Conservation (phyloP, 2,888 invertebrate species). For the Drosophila nr. fundita region DNA sequence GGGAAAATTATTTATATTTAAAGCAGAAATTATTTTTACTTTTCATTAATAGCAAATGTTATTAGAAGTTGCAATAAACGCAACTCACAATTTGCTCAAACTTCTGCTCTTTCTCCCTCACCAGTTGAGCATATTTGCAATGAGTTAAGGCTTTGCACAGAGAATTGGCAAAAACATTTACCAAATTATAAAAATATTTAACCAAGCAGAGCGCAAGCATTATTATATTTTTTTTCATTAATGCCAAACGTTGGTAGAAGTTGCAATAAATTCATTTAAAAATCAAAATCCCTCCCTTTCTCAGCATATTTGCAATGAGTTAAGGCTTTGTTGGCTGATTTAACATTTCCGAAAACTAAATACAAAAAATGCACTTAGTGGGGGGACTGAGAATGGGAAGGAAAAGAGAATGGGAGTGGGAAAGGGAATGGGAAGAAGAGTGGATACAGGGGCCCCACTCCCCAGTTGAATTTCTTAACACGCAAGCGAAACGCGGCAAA, state of each 20-base stretch:
- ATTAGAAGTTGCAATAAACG: not conserved
- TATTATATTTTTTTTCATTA: not conserved
- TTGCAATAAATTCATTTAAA: not conserved
- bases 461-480: constrained; percentile 64
- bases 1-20: not conserved
- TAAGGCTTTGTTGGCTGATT: not conserved
- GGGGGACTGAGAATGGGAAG: not conserved
- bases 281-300: not conserved
- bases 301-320: constrained; percentile 7
- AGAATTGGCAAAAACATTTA: not conserved
- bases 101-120: not conserved
- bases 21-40: not conserved
- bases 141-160: not conserved
- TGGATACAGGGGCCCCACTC: constrained; percentile 46
- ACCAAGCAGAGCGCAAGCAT: not conserved
- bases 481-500: constrained; percentile 63
- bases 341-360: constrained; percentile 16
- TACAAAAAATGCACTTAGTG: constrained; percentile 8
- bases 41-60: not conserved
- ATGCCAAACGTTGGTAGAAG: not conserved
- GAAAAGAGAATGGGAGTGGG: constrained; percentile 8
- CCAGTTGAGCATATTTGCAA: constrained; percentile 8
- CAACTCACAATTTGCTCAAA: not conserved
- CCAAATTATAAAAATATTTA: not conserved
- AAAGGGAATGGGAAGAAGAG: constrained; percentile 24